Base-by-base conservation (phyloP, 2,113 vertebrate genomes). In the Centropristis striata region DNA sequence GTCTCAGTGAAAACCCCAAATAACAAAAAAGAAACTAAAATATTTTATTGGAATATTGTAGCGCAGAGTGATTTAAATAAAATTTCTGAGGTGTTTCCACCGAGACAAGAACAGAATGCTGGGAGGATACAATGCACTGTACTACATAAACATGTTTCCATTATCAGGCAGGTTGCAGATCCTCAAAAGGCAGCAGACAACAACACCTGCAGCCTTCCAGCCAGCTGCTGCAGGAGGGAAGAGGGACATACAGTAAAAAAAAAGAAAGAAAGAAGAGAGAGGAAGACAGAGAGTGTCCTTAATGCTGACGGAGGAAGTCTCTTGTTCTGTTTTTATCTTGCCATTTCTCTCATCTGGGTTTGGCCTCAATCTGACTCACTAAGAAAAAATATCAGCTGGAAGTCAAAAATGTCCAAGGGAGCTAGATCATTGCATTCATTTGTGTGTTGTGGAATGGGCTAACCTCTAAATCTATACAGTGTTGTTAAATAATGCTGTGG, bases 261-360 rank as follows among this genome's bases (percentile, higher is more conserved):
- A 25, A 37, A 63, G 21, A 46, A 47, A 27, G 73, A 64, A 3
- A 21, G 51, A 46, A 32, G 32, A 32, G 32, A 32, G 32, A 32
- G 32, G 70, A 60, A 53, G 69, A 39, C 5, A 46, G 66, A 41
- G 46, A 61, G 54, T 41, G 54, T 76, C 78, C 37, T 58, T 46
- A 39, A 69, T 63, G 60, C 88, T 86, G 78, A 86, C 72, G 36
- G n/a, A 72, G 80, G 66, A 75, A 60, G 57, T 50, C 37, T 83
- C 18, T 36, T 42, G 13, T 53, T 75, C 41, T 67, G 36, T 69
- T 76, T 74, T 70, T 78, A 44, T 75, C 53, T 14, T n/a, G 36
- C 9, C 54, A 60, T 80, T 42, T 71, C 64, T 57, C 49, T 82
- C 55, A 68, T 83, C 77, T 71, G 71, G 39, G 32, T 75, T 75